A percentile compares a stretch with the other conserved stretches of the same genome.
Evolutionary conservation across 1,140 invertebrate genomes (phyloP).

Genomic region (Orius laevigatus): DNA sequence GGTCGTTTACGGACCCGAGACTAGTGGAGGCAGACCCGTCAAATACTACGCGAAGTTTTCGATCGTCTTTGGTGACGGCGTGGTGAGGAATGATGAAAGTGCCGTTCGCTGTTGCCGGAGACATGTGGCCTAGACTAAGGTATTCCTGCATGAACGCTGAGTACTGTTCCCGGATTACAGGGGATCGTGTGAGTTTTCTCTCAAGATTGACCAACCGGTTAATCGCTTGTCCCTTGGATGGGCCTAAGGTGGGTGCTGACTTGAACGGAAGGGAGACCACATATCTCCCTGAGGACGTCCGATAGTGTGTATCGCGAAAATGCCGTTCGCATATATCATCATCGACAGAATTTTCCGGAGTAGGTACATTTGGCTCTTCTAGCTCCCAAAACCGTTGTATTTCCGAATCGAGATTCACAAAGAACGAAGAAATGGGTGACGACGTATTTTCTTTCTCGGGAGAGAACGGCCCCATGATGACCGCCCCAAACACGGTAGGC

Average conservation of each 20-base stretch:
- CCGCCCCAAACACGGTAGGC: neutral
- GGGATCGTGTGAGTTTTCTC: neutral
- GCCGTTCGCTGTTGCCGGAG: neutral
- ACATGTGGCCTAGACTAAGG: neutral
- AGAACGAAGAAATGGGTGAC: neutral
- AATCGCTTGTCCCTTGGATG: neutral
- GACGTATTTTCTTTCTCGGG: neutral
- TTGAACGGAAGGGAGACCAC: neutral
- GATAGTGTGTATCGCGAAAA: neutral
- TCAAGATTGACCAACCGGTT: neutral
- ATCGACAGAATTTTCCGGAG: neutral
- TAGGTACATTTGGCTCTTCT: neutral
- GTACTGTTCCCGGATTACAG: neutral
- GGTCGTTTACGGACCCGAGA: slow-evolving; percentile 28
- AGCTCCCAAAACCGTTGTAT: neutral
- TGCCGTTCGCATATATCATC: neutral
- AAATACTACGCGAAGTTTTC: slow-evolving; percentile 26
- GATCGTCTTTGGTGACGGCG: slow-evolving; percentile 18
- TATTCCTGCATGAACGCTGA: slow-evolving; percentile 3
- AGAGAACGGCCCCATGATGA: neutral
- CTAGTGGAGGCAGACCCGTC: slow-evolving; percentile 24
- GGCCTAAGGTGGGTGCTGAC: neutral
- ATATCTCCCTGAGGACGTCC: neutral
- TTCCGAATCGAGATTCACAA: neutral
- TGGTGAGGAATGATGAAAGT: slow-evolving; percentile 22